phyloP scores from a whole-genome alignment of 2,113 vertebrate species.

The Peromyscus maniculatus region DNA sequence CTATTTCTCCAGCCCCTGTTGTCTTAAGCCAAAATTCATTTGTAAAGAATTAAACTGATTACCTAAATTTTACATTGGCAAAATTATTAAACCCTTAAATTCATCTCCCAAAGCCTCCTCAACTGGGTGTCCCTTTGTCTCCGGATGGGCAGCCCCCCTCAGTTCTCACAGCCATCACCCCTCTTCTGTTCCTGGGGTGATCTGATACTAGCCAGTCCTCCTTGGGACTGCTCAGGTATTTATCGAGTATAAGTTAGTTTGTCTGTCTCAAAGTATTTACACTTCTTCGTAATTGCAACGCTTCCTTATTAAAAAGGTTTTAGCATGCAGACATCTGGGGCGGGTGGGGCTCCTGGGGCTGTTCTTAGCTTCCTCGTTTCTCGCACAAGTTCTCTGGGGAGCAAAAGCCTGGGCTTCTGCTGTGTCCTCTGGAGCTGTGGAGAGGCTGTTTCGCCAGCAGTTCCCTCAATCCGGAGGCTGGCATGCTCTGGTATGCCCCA shows the following conservation, averaged over 20 bases:
- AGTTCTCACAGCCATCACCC: not conserved
- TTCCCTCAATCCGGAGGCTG: not conserved
- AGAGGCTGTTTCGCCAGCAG: not conserved
- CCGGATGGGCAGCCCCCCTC: not conserved
- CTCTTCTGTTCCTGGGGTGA: not conserved
- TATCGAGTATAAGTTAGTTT: not conserved
- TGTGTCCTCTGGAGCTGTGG: not conserved
- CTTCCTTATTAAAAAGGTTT: conserved; percentile 41
- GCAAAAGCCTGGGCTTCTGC: not conserved
- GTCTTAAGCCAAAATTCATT: not conserved
- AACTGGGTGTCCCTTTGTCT: not conserved
- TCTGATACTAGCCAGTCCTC: not conserved
- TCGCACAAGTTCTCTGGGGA: not conserved
- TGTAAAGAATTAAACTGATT: conserved; percentile 31
- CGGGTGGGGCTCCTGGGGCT: not conserved
- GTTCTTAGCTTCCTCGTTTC: conserved; percentile 6
- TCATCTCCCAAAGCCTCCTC: not conserved
- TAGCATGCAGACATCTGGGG: not conserved
- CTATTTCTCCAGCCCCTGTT: not conserved
- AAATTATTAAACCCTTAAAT: conserved; percentile 42
- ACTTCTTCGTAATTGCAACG: conserved; percentile 46
- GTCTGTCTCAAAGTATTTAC: not conserved
- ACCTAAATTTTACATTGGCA: not conserved
- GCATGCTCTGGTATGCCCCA: not conserved
- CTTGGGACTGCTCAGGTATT: not conserved